phyloP scores from a whole-genome alignment of 2,888 invertebrate genomes.

The Saturnia pavonia region DNA sequence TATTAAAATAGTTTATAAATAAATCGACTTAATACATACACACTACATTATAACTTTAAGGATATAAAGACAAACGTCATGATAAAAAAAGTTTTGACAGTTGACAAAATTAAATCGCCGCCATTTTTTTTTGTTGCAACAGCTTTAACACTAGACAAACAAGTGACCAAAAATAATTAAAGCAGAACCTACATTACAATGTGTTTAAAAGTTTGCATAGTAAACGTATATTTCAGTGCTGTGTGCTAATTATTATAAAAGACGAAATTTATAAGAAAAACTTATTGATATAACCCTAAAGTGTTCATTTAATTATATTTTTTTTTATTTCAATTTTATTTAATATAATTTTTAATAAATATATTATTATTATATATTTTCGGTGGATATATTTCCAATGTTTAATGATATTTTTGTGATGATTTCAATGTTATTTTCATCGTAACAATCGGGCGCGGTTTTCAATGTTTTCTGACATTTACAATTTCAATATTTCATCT shows the following conservation, averaged over 20 bases:
- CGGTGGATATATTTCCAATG: slow-evolving; percentile 35
- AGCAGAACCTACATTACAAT: background rate
- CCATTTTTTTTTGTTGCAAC: background rate
- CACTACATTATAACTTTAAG: too few relatives aligned
- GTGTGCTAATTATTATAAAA: background rate
- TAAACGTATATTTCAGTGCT: background rate
- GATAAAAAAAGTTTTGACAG: background rate
- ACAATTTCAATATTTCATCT: slow-evolving; percentile 20
- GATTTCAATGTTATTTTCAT: slow-evolving; percentile 12
- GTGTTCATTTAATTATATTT: slow-evolving; percentile 23
- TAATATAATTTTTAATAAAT: slow-evolving; percentile 26
- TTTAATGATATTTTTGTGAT: slow-evolving; percentile 23
- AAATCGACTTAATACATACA: slow-evolving; percentile 7
- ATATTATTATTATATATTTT: slow-evolving; percentile 28
- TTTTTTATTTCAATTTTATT: background rate
- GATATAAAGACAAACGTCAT: background rate
- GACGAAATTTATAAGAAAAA: slow-evolving; percentile 4
- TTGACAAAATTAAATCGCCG: background rate
- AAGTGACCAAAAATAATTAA: background rate
- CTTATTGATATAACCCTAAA: slow-evolving; percentile 21
- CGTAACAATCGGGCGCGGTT: slow-evolving; percentile 9
- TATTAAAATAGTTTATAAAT: slow-evolving; percentile 7
- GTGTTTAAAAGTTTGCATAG: background rate
- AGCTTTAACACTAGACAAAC: background rate
- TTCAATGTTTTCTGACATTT: slow-evolving; percentile 18